A percentile compares a stretch with the other conserved stretches of the same genome.
These are phyloP conservation scores for Trichomycterus rosablanca DNA, from an alignment of 2,113 vertebrate species.

Conservation along the genomic window DNA sequence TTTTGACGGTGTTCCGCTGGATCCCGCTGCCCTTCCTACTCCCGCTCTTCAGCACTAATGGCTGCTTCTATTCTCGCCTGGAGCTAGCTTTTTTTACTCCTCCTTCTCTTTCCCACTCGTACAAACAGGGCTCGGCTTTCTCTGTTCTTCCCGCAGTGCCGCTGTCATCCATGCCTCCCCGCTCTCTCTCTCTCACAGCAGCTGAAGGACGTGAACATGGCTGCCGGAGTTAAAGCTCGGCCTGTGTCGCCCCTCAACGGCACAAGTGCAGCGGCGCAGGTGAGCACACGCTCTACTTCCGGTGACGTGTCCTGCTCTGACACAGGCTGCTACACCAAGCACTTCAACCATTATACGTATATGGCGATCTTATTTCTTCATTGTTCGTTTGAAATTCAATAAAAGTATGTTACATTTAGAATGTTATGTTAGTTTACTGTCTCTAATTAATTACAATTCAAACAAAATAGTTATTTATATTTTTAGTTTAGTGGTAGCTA, in stretches of 20 bases:
- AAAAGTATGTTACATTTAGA: too few species aligned
- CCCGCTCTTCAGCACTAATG: conserved; percentile 58
- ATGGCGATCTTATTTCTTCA: too few species aligned
- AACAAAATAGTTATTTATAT: too few species aligned
- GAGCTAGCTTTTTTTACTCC: conserved; percentile 36
- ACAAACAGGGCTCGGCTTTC: conserved; percentile 53
- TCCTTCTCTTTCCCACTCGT: conserved; percentile 39
- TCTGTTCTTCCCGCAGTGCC: conserved; percentile 49
- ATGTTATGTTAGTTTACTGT: too few species aligned
- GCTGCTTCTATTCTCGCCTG: conserved; percentile 55
- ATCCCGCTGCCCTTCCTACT: conserved; percentile 31
- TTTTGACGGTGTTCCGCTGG: conserved; percentile 44
- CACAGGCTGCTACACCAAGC: too few species aligned
- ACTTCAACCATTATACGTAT: too few species aligned
- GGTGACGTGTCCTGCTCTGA: conserved; percentile 24
- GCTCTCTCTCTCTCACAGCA: conserved; percentile 55
- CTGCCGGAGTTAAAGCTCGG: conserved; percentile 9
- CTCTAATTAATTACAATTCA: too few species aligned
- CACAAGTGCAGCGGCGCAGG: conserved; percentile 14
- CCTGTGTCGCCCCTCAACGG: conserved; percentile 53
- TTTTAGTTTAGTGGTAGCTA: too few species aligned
- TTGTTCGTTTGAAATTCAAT: too few species aligned
- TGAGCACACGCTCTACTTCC: neutral
- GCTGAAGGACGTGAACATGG: conserved; percentile 45
- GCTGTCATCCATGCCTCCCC: conserved; percentile 59